phyloP scores from a whole-genome alignment of 2,888 invertebrate genomes.

The Agonopterix subpropinquella region DNA sequence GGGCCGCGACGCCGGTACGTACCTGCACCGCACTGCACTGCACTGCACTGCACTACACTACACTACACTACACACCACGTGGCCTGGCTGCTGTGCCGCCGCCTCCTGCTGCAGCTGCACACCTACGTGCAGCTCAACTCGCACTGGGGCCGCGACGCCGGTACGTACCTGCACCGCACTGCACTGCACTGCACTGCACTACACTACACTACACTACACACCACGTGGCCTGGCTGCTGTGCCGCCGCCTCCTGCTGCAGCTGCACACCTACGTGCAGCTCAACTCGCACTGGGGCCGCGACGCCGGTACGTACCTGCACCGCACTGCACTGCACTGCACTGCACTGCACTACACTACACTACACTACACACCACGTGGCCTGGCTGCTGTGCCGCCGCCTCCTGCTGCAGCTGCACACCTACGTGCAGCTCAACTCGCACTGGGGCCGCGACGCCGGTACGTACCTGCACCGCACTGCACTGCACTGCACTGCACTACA shows the following conservation, averaged over 20 bases:
- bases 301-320: conserved; percentile 23
- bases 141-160: conserved; percentile 69
- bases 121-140: conserved; percentile 92
- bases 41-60: background rate
- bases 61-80: conserved; percentile 80
- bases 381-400: conserved; percentile 93
- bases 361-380: conserved; percentile 85
- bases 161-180: conserved; percentile 13
- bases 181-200: too few species aligned
- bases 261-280: conserved; percentile 96
- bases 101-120: conserved; percentile 92
- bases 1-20: conserved; percentile 53
- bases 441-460: conserved; percentile 69
- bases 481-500: background rate
- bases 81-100: conserved; percentile 94
- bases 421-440: conserved; percentile 88
- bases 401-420: conserved; percentile 93
- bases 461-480: background rate
- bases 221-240: conserved; percentile 95
- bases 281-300: conserved; percentile 76
- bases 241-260: conserved; percentile 90
- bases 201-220: conserved; percentile 58
- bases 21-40: background rate
- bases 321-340: too few species aligned
- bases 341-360: background rate